Percentiles rank a stretch among this genome's conserved stretches.
Evolutionary conservation across 2,888 invertebrate genomes (phyloP).

Genomic region (Limenitis camilla): DNA sequence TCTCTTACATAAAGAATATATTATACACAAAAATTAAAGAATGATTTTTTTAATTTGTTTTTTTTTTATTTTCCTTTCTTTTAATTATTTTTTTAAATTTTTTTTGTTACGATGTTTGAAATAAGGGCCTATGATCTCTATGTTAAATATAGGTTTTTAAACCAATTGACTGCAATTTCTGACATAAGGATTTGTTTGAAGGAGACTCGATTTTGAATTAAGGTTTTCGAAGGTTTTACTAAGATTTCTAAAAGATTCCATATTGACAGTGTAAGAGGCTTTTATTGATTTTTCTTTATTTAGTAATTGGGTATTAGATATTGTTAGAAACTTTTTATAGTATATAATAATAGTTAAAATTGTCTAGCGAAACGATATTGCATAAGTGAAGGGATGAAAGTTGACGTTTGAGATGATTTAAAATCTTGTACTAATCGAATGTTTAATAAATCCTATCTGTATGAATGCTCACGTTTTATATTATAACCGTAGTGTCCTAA

Average conservation of each 20-base stretch:
- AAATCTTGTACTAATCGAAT: conserved; percentile 31
- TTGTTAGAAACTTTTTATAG: conserved; percentile 37
- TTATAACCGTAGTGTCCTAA: conserved; percentile 64
- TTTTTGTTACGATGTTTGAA: conserved; percentile 23
- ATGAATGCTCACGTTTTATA: conserved; percentile 70
- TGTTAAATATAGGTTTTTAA: conserved; percentile 1
- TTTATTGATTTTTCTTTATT: conserved; percentile 15
- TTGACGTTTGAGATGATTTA: conserved; percentile 27
- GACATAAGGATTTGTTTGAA: conserved; percentile 52
- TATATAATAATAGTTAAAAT: conserved; percentile 23
- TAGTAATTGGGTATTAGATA: conserved; percentile 40
- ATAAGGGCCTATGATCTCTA: conserved; percentile 27
- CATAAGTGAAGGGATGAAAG: conserved; percentile 17
- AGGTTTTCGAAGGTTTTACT: conserved; percentile 34
- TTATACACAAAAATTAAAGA: conserved; percentile 69
- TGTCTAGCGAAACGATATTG: conserved; percentile 16
- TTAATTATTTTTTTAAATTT: conserved; percentile 32
- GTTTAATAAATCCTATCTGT: conserved; percentile 56
- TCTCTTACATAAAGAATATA: conserved; percentile 57
- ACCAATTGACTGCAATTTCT: conserved; percentile 20
- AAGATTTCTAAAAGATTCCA: conserved; percentile 16
- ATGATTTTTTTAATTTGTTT: conserved; percentile 55
- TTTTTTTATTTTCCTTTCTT: conserved; percentile 39
- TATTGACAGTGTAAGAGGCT: conserved; percentile 12
- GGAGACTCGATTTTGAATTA: conserved; percentile 42